A percentile compares a stretch with the other conserved stretches of the same genome.
Evolutionary conservation across 2,113 vertebrate genomes (phyloP).

Genomic region (Protobothrops mucrosquamatus): DNA sequence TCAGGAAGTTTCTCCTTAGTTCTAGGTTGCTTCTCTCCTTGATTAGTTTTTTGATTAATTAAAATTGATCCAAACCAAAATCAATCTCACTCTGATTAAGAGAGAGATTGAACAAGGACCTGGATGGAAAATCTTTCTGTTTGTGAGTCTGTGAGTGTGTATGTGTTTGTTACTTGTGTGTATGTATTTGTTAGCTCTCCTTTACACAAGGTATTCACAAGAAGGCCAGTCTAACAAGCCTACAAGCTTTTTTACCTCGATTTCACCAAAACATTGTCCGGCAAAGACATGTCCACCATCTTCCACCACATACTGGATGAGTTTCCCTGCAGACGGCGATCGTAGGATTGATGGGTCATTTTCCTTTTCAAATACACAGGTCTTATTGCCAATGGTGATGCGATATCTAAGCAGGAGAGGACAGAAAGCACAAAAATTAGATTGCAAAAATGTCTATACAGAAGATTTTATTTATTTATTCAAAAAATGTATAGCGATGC

Average conservation of each 20-base stretch:
- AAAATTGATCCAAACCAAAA: not conserved
- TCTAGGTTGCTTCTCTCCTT: too few relatives aligned
- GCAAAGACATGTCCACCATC: slow-evolving; percentile 95
- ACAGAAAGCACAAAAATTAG: too few relatives aligned
- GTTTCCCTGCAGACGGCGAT: slow-evolving; percentile 92
- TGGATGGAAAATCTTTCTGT: not conserved
- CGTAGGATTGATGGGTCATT: slow-evolving; percentile 95
- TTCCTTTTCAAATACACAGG: slow-evolving; percentile 97
- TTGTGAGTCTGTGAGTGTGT: not conserved
- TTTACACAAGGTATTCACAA: too few relatives aligned
- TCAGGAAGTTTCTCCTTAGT: too few relatives aligned
- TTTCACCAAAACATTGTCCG: slow-evolving; percentile 96
- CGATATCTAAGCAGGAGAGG: slow-evolving; percentile 79
- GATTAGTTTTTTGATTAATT: too few relatives aligned
- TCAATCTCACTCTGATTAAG: not conserved
- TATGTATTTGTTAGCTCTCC: not conserved
- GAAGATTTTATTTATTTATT: not conserved
- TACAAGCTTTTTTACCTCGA: slow-evolving; percentile 79
- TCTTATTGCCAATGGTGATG: slow-evolving; percentile 98
- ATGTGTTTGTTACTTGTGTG: not conserved
- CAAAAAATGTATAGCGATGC: too few relatives aligned
- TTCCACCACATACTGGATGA: slow-evolving; percentile 96
- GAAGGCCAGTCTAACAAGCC: too few relatives aligned
- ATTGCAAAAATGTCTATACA: not conserved
- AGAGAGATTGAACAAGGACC: not conserved